Base-by-base conservation (phyloP, 2,113 vertebrate species). In the Eptesicus fuscus region DNA sequence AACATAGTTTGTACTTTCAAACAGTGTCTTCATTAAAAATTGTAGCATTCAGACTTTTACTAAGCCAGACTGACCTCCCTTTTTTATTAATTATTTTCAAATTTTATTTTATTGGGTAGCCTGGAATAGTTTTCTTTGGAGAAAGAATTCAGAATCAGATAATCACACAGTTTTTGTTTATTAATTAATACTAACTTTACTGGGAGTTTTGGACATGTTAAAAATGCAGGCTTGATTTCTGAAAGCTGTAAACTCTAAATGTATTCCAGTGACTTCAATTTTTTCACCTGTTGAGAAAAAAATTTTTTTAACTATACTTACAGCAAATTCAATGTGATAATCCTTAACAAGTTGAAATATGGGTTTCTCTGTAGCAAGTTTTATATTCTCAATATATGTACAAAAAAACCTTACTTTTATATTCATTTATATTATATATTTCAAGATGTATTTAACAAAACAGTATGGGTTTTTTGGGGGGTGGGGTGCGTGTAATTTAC, bases 111-210 rank as follows among this genome's bases (percentile, higher is more conserved):
- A 92, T 25, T 93, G 17, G 5, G 70, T 94, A 35, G 65, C 69
- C 18, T 96, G 51, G 17, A 93, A 35, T 95, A 63, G 25, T 96
- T 94, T 96, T 96, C 86, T 94, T 65, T 93, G 77, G 47, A 76
- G 20, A 92, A 42, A 94, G 40, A 94, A 95, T 86, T 93, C 44
- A 86, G 70, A 89, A 88, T 56, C 47, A 95, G 30, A 42, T 70
- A 65, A 86, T 40, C 84, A 32, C 74, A 44, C 2, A 86, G 9
- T 51, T 89, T 95, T 95, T 80, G 17, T 67, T 94, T 95, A 76
- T 13, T 73, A 79, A 95, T 85, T 96, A 93, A 93, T 65, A 88
- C 4, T 94, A 95, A 89, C 84, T 93, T 95, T 87, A 91, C 7
- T 74, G 35, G 44, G 30, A 65, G n/a, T 85, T 91, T 83, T 20